Conservation (phyloP, 37 sponge, comb jelly and placozoan species). For the Beroe forskalii region DNA sequence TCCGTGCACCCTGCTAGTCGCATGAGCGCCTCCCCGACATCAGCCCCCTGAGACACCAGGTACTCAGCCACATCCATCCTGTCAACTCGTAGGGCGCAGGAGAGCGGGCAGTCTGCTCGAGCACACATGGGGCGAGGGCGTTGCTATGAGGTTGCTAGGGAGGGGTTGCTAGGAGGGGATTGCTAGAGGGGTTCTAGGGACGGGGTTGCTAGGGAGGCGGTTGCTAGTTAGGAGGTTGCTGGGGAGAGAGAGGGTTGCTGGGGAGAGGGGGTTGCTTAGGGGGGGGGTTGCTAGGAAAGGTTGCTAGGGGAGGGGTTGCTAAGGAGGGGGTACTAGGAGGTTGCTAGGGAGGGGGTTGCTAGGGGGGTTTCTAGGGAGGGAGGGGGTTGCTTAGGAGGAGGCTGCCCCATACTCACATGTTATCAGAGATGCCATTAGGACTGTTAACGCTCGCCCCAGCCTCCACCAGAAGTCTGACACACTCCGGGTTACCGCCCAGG, state of each 20-base stretch:
- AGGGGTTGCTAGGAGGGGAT: background rate
- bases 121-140: constrained; percentile 37
- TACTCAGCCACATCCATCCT: constrained; percentile 62
- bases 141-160: background rate
- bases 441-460: constrained; percentile 65
- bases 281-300: background rate
- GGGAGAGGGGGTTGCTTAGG: background rate
- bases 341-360: too few species aligned
- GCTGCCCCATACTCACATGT: too few species aligned
- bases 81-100: constrained; percentile 55
- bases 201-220: background rate
- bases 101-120: constrained; percentile 61
- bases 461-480: constrained; percentile 53
- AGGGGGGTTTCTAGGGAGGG: too few species aligned
- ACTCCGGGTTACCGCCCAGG: constrained; percentile 48
- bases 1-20: constrained; percentile 51
- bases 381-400: too few species aligned
- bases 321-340: too few species aligned
- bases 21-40: constrained; percentile 51
- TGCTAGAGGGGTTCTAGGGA: background rate
- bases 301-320: too few species aligned
- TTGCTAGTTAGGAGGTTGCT: too few species aligned
- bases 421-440: constrained; percentile 61
- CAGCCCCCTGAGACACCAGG: constrained; percentile 46
- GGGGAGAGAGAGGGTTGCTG: too few species aligned